Evolutionary conservation across 2,113 vertebrate species (phyloP).

Genomic region (Leucosticte australis): DNA sequence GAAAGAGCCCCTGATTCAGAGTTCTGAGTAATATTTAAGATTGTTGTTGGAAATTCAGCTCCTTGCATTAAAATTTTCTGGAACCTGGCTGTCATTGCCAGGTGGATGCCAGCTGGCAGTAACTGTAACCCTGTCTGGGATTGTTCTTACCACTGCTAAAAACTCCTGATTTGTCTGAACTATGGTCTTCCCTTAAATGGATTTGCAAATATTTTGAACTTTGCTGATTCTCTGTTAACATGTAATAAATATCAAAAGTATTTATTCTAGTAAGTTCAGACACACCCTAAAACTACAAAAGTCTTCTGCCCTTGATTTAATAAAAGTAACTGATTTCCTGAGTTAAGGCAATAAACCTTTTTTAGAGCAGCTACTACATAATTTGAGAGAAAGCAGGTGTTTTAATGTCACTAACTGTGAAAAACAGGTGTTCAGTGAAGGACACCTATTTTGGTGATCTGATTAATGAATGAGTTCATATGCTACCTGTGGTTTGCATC

Average conservation of each 20-base stretch:
- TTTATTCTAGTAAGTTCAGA: not conserved
- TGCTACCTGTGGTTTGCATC: not conserved
- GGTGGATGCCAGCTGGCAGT: not conserved
- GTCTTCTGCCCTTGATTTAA: not conserved
- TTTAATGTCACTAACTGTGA: not conserved
- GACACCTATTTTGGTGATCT: not conserved
- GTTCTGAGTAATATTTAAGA: not conserved
- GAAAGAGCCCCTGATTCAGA: not conserved
- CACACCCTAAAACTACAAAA: not conserved
- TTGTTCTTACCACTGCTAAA: not conserved
- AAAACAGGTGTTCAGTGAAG: constrained; percentile 3
- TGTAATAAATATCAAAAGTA: not conserved
- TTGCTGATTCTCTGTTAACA: not conserved
- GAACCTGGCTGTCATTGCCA: not conserved
- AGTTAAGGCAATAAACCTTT: not conserved
- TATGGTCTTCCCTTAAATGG: not conserved
- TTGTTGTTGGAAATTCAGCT: not conserved
- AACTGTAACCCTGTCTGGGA: not conserved
- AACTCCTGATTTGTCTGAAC: not conserved
- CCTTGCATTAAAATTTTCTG: not conserved
- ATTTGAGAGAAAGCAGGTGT: not conserved
- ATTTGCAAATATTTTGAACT: not conserved
- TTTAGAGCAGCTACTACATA: not conserved
- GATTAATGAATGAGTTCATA: not conserved
- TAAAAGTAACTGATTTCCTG: not conserved